Percentiles rank a stretch among this genome's conserved stretches.
Evolutionary conservation across 2,113 vertebrate species (phyloP).

Genomic region (Gopherus flavomarginatus): DNA sequence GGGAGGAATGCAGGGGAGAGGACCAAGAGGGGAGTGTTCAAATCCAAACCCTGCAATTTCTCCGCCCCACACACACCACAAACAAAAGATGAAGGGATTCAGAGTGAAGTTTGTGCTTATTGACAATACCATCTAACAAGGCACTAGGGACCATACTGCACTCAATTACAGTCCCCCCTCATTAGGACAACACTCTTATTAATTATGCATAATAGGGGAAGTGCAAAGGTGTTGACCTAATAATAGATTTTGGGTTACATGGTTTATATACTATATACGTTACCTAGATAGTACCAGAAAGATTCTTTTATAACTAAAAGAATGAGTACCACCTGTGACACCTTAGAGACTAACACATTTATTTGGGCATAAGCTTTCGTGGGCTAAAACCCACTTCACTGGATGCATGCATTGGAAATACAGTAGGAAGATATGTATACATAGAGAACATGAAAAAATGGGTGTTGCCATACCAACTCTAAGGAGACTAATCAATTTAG

Average conservation of each 20-base stretch:
- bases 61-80: background rate
- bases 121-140: background rate
- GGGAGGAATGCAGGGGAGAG: background rate
- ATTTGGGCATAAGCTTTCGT: too few species aligned
- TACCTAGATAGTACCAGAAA: background rate
- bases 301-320: background rate
- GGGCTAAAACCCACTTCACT: too few species aligned
- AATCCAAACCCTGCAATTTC: background rate
- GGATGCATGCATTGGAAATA: too few species aligned
- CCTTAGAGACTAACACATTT: too few species aligned
- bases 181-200: background rate
- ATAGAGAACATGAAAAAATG: too few species aligned
- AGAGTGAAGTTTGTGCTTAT: background rate
- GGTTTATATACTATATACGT: background rate
- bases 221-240: background rate
- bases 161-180: background rate
- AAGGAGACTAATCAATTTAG: too few species aligned
- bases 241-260: background rate
- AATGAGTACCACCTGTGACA: too few species aligned
- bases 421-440: too few species aligned
- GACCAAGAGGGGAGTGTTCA: background rate
- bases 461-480: too few species aligned
- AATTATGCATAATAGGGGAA: background rate
- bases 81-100: background rate
- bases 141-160: background rate